A percentile compares a stretch with the other conserved stretches of the same genome.
Conservation (phyloP, 2,113 vertebrate genomes). For the Hydropotes inermis region DNA sequence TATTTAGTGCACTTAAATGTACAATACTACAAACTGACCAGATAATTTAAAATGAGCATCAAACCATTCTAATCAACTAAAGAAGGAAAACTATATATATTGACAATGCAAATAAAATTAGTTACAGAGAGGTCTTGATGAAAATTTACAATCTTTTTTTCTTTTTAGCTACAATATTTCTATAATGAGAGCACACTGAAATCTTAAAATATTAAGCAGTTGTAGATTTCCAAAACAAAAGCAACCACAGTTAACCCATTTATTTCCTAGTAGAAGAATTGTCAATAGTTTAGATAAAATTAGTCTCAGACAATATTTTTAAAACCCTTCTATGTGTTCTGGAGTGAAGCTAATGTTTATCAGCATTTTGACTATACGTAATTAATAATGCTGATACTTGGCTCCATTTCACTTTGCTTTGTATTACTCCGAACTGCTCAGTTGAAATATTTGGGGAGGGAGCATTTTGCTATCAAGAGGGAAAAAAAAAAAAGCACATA, state of each 20-base stretch:
- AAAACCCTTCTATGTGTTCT: neutral
- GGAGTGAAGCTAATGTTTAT: neutral
- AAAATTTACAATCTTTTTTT: neutral
- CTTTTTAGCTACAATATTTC: neutral
- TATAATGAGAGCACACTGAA: neutral
- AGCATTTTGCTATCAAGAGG: neutral
- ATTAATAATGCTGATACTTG: neutral
- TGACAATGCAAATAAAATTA: conserved; percentile 26
- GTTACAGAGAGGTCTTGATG: neutral
- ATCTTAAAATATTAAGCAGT: neutral
- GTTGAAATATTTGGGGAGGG: neutral
- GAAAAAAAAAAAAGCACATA: neutral
- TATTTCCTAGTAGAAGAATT: neutral
- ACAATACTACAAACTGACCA: neutral
- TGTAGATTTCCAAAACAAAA: neutral
- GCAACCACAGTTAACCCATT: neutral
- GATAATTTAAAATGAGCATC: conserved; percentile 14
- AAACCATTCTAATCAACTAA: neutral
- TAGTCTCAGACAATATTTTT: neutral
- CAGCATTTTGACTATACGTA: neutral
- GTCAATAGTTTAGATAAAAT: neutral
- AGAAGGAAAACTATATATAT: neutral
- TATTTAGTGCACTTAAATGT: neutral
- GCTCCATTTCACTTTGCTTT: neutral
- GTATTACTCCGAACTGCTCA: neutral